Conservation (phyloP, 2,888 invertebrate species). For the Melinaea marsaeus region DNA sequence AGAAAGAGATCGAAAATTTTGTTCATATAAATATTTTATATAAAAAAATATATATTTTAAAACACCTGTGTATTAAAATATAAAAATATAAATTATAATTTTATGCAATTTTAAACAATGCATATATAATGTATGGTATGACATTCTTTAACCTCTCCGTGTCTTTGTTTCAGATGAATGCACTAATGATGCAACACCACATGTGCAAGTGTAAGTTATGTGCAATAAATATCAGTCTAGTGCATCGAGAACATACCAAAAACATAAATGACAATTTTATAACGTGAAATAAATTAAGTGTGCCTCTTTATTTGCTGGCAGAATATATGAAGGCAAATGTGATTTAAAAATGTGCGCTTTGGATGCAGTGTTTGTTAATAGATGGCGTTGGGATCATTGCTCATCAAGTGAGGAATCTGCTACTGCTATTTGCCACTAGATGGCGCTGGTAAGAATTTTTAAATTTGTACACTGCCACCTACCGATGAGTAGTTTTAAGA, state of each 20-base stretch:
- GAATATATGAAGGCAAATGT: conserved; percentile 35
- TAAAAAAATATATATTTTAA: too few species aligned
- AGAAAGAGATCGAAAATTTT: too few species aligned
- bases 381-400: conserved; percentile 65
- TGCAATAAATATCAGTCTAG: conserved; percentile 49
- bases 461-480: conserved; percentile 43
- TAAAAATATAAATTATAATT: not conserved
- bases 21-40: too few species aligned
- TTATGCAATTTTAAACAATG: not conserved
- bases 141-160: conserved; percentile 30
- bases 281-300: conserved; percentile 43
- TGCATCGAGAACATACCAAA: conserved; percentile 47
- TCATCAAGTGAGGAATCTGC: conserved; percentile 49
- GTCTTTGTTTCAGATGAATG: conserved; percentile 62
- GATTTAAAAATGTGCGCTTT: conserved; percentile 57
- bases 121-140: conserved; percentile 25
- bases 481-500: conserved; percentile 40
- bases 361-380: conserved; percentile 72
- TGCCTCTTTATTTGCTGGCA: conserved; percentile 26
- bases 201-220: conserved; percentile 60
- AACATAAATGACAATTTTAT: conserved; percentile 39
- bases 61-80: too few species aligned
- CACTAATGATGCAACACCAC: conserved; percentile 55
- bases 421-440: conserved; percentile 54
- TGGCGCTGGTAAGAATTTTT: conserved; percentile 58